Evolutionary conservation across 2,797 vertebrate genomes (phyloP), one percentile per base, ranked within the genome.

Genomic region (Myioborus melanocephalus): DNA sequence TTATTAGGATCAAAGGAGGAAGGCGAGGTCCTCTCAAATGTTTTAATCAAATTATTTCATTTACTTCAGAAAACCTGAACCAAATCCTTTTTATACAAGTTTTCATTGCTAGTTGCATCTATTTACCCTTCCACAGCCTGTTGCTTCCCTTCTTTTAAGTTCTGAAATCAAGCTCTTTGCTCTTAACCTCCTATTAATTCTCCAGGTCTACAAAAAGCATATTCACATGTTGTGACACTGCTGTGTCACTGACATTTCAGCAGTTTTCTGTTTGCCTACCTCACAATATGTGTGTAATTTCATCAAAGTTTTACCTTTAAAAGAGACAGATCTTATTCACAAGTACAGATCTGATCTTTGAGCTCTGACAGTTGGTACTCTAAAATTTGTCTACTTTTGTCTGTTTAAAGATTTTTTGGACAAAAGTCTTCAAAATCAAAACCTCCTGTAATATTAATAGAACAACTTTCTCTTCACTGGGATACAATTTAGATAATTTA

Each of bases 261-360:
- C 27, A 21, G 12, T 39, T 65, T 56, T 64, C 50, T 50, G 4
- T 14, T 41, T 77, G 19, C 27, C 13, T 46, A 14, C 14, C 24
- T 66, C 16, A 35, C 5, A 20, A 30, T 44, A 9, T 0, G 0
- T 8, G 6, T 39, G 8, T n/a, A 1, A 24, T 55, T 76, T 72
- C 12, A 13, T 76, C 34, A 34, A 3, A 68, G 9, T 28, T 28
- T 22, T 41, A 43, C 10, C 32, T 89, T 57, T 24, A 28, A 75
- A 76, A 49, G 23, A 66, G 4, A 14, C 4, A 2, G 14, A 46
- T 43, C 22, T 46, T 53, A 53, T 14, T 83, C 43, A 65, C 26
- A 46, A 41, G 4, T 20, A 20, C 5, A 41, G 53, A 60, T 81
- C 41, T 57, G 32, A 16, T 55, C 43, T 71, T 80, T 44, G 46